Evolutionary conservation across 1,140 invertebrate genomes (phyloP), one percentile per base, ranked within the genome.

Genomic region (Nomia melanderi): DNA sequence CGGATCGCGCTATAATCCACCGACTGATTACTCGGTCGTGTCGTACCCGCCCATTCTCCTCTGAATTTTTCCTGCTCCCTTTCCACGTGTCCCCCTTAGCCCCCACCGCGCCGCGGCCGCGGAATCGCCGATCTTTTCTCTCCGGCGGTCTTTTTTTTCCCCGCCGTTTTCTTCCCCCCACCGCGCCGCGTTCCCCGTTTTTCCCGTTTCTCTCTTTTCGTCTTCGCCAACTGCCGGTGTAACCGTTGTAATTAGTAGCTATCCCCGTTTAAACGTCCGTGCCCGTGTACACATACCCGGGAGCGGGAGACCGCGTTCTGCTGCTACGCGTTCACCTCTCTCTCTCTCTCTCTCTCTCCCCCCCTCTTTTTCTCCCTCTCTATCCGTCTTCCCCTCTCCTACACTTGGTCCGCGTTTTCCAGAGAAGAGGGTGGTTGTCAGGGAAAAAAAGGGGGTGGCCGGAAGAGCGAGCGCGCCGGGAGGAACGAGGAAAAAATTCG

Each of bases 221-320:
- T 44, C 41, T 44, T 44, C 65, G 54, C 67, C 69, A 73, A 83
- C 78, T 63, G 78, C 60, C 81, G 82, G 78, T 77, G 83, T 84
- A 84, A 84, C 82, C 82, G 83, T 84, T 81, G 83, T 84, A 84
- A 84, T 84, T 84, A 84, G 83, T 84, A 84, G 73, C 81, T 84
- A 84, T 84, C 81, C 83, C 83, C 67, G 81, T 84, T 83, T 84
- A 84, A 84, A 84, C 77, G 82, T 83, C 44, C 77, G 60, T 75
- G 50, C 62, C 56, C 62, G 71, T 47, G 77, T 75, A 59, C 77
- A 62, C 67, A 72, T 53, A 82, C 64, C 53, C 29, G 27, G 72
- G n/a, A 50, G 63, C n/a, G 11, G 20, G 62, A 36, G 39, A 33
- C 70, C 63, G 25, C 41, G 57, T 77, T 44, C 20, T 44, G 41